Evolutionary conservation across 2,113 vertebrate genomes (phyloP), one percentile per base, ranked within the genome.

Genomic region (Rhagologus leucostigma): DNA sequence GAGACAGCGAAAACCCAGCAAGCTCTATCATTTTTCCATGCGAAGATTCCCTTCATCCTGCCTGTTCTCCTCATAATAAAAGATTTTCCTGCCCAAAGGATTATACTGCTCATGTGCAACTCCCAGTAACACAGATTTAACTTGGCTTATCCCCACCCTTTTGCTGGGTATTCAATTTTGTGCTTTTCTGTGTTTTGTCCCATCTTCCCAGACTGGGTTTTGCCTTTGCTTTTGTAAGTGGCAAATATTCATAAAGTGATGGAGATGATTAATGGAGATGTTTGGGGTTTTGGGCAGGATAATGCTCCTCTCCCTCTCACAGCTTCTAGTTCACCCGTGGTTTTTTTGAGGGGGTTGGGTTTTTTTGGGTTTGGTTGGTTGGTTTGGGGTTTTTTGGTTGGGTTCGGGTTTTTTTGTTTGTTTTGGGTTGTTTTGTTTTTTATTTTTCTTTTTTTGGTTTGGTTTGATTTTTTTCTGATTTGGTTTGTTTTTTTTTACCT

Each of bases 361-460:
- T 21, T 13, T 19, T 39, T 18, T 49, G 2, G 11, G 8, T 39
- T 62, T 18, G 24, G 19, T 63, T 30, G 27, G 4, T 41, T 62
- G 18, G 5, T 63, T 63, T 14, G 60, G 2, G 17, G 4, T 7
- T 3, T 11, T 50, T 78, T 52, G 4, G 4, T 27, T n/a, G 6
- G 14, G 12, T 60, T 4, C 3, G 6, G 6, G 1, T 1, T 69
- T 33, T 19, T 23, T 73, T 27, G 3, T 39, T 55, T 37, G 6
- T 8, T 46, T 10, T 10, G 20, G 46, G 46, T 21, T 21, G 30
- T 15, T 27, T 50, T 50, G 3, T 14, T 29, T 21, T 17, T 3
- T 35, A 30, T 11, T 8, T 23, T 59, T 17, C 2, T 11, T 47
- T 14, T 37, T 33, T 39, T 10, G 20, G 8, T 35, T 60, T 30